Percentiles rank a stretch among this genome's conserved stretches.
Evolutionary conservation across 2,113 vertebrate genomes (phyloP).

Genomic region (Pionites leucogaster): DNA sequence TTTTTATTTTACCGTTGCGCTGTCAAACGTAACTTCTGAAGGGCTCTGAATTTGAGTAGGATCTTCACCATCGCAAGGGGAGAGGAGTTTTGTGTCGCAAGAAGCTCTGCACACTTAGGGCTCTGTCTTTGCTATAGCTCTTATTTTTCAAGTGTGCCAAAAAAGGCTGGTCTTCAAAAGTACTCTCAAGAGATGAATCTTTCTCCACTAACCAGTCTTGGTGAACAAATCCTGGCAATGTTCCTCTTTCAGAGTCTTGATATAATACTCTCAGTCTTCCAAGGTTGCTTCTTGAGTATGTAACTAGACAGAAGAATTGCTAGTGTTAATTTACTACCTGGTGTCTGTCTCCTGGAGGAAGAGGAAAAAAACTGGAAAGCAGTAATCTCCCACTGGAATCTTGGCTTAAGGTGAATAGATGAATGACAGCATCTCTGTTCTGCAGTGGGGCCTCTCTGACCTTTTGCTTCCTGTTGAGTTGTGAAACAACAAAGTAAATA

Average conservation of each 20-base stretch:
- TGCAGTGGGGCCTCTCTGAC: constrained; percentile 50
- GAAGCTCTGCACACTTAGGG: background rate
- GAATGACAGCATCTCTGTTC: constrained; percentile 55
- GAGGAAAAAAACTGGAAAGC: constrained; percentile 13
- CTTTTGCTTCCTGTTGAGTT: constrained; percentile 75
- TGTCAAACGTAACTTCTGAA: background rate
- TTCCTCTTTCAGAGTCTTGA: background rate
- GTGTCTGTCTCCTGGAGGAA: background rate
- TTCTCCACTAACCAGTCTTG: background rate
- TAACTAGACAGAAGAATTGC: background rate
- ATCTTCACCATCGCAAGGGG: background rate
- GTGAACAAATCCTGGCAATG: background rate
- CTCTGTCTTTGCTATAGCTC: background rate
- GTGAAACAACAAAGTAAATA: constrained; percentile 83
- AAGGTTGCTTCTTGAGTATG: background rate
- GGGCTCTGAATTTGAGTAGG: background rate
- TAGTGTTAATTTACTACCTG: constrained; percentile 49
- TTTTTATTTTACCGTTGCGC: background rate
- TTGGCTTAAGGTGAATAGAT: constrained; percentile 51
- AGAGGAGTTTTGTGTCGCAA: background rate
- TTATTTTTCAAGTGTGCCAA: background rate
- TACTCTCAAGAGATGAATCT: background rate
- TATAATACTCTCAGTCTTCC: background rate
- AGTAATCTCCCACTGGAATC: constrained; percentile 61
- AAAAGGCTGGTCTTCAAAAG: background rate